Percentiles rank a stretch among this genome's conserved stretches.
Conservation (phyloP, 2,888 invertebrate genomes). For the Drosophila kuntzei region DNA sequence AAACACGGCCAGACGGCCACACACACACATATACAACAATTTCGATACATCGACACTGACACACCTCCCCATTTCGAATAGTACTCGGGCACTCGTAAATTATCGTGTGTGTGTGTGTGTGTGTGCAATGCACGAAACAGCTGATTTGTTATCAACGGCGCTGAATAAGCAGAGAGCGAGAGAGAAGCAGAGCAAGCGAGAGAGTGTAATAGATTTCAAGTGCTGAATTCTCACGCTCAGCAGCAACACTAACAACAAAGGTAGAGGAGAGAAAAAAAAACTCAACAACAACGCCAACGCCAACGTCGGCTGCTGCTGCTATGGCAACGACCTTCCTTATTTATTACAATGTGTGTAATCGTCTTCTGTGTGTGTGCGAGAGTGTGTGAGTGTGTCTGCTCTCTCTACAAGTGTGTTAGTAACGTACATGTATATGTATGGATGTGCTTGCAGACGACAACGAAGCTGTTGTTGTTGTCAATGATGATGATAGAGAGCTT, state of each 20-base stretch:
- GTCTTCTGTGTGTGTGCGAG: conserved; percentile 43
- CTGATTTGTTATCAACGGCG: conserved; percentile 76
- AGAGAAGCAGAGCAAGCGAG: conserved; percentile 19
- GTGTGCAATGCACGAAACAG: conserved; percentile 57
- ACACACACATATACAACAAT: conserved; percentile 40
- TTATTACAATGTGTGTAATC: conserved; percentile 80
- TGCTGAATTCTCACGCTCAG: conserved; percentile 68
- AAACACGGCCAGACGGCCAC: conserved; percentile 56
- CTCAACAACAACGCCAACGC: conserved; percentile 10
- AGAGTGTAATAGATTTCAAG: conserved; percentile 26
- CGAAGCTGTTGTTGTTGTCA: conserved; percentile 29
- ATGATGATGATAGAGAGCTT: conserved; percentile 24
- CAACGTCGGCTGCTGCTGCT: conserved; percentile 63
- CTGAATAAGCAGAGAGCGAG: conserved; percentile 56
- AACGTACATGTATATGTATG: conserved; percentile 43
- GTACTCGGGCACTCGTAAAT: conserved; percentile 53
- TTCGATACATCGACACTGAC: conserved; percentile 64
- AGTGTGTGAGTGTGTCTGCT: conserved; percentile 39
- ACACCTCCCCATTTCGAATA: conserved; percentile 68
- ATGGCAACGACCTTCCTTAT: conserved; percentile 85
- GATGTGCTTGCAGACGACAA: conserved; percentile 43
- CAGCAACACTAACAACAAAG: conserved; percentile 48
- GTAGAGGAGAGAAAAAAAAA: conserved; percentile 22
- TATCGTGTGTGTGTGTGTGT: conserved; percentile 27
- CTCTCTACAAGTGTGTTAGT: conserved; percentile 39